A percentile compares a stretch with the other conserved stretches of the same genome.
Conservation (phyloP, 2,888 invertebrate species). For the Agriotes lineatus region DNA sequence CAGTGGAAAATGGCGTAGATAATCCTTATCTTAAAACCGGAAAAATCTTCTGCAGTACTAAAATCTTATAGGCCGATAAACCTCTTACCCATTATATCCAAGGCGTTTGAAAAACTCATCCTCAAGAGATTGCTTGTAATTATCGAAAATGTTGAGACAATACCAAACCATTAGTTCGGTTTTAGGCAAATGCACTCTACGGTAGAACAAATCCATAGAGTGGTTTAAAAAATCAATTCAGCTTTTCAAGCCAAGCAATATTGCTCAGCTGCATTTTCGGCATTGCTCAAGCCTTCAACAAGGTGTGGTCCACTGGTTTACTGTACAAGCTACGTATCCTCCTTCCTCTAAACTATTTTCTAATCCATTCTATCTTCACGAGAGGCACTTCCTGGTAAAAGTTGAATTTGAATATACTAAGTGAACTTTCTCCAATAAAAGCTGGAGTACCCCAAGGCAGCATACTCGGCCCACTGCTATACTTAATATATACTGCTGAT, state of each 20-base stretch:
- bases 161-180: not conserved
- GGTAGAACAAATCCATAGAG: not conserved
- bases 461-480: no score
- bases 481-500: not conserved
- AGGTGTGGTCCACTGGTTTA: conserved; percentile 2
- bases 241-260: not conserved
- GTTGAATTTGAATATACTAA: not conserved
- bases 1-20: no score
- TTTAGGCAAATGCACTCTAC: not conserved
- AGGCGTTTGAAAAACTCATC: not conserved
- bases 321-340: not conserved
- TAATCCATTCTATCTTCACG: not conserved
- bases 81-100: not conserved
- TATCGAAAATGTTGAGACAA: not conserved
- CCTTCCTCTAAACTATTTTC: not conserved
- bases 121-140: not conserved
- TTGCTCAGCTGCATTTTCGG: not conserved
- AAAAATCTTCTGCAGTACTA: no score
- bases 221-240: not conserved
- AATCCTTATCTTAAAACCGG: no score
- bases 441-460: not conserved
- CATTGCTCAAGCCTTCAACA: not conserved
- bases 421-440: not conserved
- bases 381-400: not conserved
- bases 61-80: conserved; percentile 1